Percentiles rank a stretch among this genome's conserved stretches.
phyloP scores from a whole-genome alignment of 2,797 vertebrate species.

The Heterohyrax brucei region DNA sequence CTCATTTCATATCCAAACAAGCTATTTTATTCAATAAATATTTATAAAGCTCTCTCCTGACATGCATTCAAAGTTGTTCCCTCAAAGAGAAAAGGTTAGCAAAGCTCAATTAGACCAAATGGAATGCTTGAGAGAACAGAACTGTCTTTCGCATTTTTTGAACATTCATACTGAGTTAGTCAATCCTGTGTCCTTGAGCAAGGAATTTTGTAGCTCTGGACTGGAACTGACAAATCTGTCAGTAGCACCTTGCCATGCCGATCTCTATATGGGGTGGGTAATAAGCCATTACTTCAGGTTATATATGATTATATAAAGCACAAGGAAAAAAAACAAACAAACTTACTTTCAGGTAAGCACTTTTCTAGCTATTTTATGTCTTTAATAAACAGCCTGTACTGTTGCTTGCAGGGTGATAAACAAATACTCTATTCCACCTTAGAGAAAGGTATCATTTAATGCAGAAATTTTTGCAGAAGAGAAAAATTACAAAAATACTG shows the following conservation, averaged over 20 bases:
- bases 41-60: slow-evolving; percentile 84
- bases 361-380: slow-evolving; percentile 9
- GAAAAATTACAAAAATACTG: not conserved
- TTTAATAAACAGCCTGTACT: not conserved
- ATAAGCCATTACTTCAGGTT: slow-evolving; percentile 62
- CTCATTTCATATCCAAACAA: slow-evolving; percentile 84
- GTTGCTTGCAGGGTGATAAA: slow-evolving; percentile 37
- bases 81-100: slow-evolving; percentile 86
- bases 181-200: slow-evolving; percentile 73
- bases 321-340: not conserved
- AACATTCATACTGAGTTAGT: slow-evolving; percentile 55
- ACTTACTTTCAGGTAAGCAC: slow-evolving; percentile 50
- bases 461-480: slow-evolving; percentile 45
- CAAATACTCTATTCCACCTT: not conserved
- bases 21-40: slow-evolving; percentile 85
- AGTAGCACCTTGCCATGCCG: slow-evolving; percentile 20
- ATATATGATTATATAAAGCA: not conserved
- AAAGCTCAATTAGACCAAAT: slow-evolving; percentile 84
- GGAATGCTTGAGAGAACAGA: slow-evolving; percentile 80
- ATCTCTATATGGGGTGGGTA: slow-evolving; percentile 2
- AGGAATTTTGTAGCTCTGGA: slow-evolving; percentile 71
- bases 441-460: not conserved
- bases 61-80: slow-evolving; percentile 80
- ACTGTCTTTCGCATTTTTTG: slow-evolving; percentile 70
- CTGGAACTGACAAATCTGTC: slow-evolving; percentile 61